phyloP scores from a whole-genome alignment of 2,797 vertebrate genomes.

The Fistularia tabacaria region DNA sequence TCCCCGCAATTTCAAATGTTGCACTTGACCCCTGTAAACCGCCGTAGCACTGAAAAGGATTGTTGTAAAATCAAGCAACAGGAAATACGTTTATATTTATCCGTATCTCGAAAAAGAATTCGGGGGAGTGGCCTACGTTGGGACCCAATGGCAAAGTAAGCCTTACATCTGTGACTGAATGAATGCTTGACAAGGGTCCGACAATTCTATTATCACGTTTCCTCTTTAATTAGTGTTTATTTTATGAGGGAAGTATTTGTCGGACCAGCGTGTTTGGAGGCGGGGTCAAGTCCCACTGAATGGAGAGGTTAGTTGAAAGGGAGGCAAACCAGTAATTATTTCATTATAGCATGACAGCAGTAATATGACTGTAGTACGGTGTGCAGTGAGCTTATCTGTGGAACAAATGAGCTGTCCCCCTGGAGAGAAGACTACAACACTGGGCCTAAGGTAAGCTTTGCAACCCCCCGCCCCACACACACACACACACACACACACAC shows the following conservation, averaged over 20 bases:
- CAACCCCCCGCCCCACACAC: conserved; percentile 68
- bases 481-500: not conserved
- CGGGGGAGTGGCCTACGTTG: too few relatives aligned
- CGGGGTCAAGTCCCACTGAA: conserved; percentile 34
- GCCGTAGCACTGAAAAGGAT: not conserved
- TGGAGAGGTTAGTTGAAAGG: conserved; percentile 51
- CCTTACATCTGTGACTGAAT: too few relatives aligned
- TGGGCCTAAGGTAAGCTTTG: conserved; percentile 80
- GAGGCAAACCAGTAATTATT: conserved; percentile 81
- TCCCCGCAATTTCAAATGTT: conserved; percentile 21
- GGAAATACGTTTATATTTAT: not conserved
- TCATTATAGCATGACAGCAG: conserved; percentile 80
- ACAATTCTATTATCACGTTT: conserved; percentile 37
- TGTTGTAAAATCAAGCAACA: conserved; percentile 1
- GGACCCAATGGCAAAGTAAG: too few relatives aligned
- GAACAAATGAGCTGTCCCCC: conserved; percentile 82
- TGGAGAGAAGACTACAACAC: conserved; percentile 83
- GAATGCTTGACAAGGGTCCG: conserved; percentile 3
- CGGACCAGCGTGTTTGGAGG: conserved; percentile 23
- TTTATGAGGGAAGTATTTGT: conserved; percentile 32
- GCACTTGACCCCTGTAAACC: conserved; percentile 1
- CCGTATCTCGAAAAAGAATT: too few relatives aligned
- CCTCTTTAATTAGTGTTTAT: conserved; percentile 60
- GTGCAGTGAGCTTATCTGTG: conserved; percentile 77
- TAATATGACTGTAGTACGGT: conserved; percentile 76